phyloP scores from a whole-genome alignment of 2,888 invertebrate genomes.

The Ochropacha duplaris region DNA sequence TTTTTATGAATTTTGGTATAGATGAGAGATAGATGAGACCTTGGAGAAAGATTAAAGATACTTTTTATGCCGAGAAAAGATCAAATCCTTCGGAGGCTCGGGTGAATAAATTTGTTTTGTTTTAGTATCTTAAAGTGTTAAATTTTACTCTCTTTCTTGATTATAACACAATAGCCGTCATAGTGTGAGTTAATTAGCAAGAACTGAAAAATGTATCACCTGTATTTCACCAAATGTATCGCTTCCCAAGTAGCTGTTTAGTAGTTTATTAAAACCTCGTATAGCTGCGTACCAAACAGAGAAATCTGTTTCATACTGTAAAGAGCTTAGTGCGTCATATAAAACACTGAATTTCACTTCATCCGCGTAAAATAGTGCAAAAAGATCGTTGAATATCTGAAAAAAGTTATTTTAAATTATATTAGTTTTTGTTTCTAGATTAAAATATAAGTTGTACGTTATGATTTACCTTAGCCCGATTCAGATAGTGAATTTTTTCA shows the following conservation, averaged over 20 bases:
- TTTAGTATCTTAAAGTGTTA: too few relatives aligned
- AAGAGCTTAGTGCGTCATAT: slow-evolving; percentile 84
- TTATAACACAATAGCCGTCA: too few relatives aligned
- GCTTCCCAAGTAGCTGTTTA: slow-evolving; percentile 53
- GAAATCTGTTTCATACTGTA: slow-evolving; percentile 86
- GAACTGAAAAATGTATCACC: slow-evolving; percentile 36
- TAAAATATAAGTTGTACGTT: background rate
- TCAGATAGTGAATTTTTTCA: slow-evolving; percentile 83
- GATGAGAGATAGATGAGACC: too few relatives aligned
- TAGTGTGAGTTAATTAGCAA: background rate
- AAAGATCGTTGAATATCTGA: slow-evolving; percentile 89
- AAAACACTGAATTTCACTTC: slow-evolving; percentile 82
- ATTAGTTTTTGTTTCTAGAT: background rate
- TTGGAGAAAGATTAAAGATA: too few relatives aligned
- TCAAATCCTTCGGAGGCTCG: too few relatives aligned
- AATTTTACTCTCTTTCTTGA: too few relatives aligned
- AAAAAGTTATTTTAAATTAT: slow-evolving; percentile 16
- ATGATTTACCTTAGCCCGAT: slow-evolving; percentile 87
- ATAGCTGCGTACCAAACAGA: slow-evolving; percentile 89
- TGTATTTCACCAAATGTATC: slow-evolving; percentile 49
- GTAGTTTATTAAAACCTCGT: slow-evolving; percentile 70
- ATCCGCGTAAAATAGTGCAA: slow-evolving; percentile 86
- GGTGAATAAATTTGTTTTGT: too few relatives aligned
- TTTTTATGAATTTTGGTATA: too few relatives aligned
- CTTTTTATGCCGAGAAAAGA: too few relatives aligned